Percentiles rank a stretch among this genome's conserved stretches.
phyloP scores from a whole-genome alignment of 2,113 vertebrate genomes.

The Sorex araneus region DNA sequence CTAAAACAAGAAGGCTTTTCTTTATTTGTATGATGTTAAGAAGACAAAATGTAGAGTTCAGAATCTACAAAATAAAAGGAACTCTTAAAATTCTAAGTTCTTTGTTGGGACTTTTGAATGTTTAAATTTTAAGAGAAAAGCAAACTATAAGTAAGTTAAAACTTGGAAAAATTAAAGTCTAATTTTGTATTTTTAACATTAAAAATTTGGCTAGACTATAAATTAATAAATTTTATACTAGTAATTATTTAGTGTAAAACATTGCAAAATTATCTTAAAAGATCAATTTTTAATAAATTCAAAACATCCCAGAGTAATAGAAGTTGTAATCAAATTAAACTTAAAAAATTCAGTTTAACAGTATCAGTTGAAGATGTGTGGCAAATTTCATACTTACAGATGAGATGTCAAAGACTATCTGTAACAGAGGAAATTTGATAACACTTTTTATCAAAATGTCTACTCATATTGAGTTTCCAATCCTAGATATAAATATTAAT shows the following conservation, averaged over 20 bases:
- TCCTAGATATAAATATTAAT: background rate
- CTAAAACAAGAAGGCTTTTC: background rate
- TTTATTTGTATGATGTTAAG: background rate
- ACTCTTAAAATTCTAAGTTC: background rate
- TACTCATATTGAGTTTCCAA: slow-evolving; percentile 30
- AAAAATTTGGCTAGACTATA: background rate
- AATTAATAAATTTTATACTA: background rate
- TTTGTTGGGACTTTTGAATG: background rate
- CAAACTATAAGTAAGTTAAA: background rate
- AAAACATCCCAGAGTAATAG: background rate
- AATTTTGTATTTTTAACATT: background rate
- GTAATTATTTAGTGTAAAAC: background rate
- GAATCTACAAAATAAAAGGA: background rate
- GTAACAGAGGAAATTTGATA: background rate
- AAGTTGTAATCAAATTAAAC: background rate
- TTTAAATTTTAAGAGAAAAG: background rate
- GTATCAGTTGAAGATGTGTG: background rate
- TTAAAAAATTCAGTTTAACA: slow-evolving; percentile 23
- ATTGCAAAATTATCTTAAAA: slow-evolving; percentile 14
- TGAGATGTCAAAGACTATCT: background rate
- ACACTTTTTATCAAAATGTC: background rate
- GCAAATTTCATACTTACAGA: background rate
- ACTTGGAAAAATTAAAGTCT: background rate
- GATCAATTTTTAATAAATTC: slow-evolving; percentile 1
- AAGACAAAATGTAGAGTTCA: background rate